These are phyloP conservation scores for Paratilapia polleni DNA, from an alignment of 2,113 vertebrate genomes.

Conservation along the genomic window DNA sequence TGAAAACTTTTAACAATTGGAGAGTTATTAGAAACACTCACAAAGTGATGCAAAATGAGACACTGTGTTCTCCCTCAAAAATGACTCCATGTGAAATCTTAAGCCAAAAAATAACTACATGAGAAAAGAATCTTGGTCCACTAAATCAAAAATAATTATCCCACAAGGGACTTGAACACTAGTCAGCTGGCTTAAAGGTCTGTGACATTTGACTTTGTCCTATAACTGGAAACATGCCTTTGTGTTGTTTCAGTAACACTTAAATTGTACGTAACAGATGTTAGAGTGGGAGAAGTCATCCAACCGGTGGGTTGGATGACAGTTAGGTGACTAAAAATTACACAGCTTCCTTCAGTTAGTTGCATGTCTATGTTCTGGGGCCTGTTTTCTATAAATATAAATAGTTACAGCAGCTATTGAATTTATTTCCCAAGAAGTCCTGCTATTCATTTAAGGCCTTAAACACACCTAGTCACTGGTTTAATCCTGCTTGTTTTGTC, in stretches of 20 bases:
- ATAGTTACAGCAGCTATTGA: background rate
- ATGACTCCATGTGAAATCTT: background rate
- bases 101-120: background rate
- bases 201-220: background rate
- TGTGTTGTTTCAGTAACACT: conserved; percentile 5
- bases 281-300: background rate
- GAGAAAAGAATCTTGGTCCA: background rate
- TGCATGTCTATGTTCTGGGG: background rate
- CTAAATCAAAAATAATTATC: background rate
- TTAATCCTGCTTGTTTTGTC: conserved; percentile 5
- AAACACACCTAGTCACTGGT: background rate
- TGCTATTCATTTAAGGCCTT: background rate
- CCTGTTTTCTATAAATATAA: background rate
- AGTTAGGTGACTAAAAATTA: background rate
- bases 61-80: background rate
- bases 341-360: background rate
- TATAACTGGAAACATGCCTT: background rate
- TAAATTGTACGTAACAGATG: background rate
- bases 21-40: background rate
- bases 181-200: background rate
- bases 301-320: background rate
- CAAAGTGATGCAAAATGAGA: background rate
- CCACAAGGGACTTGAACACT: background rate
- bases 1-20: background rate
- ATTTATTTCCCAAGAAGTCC: conserved; percentile 5